phyloP scores from a whole-genome alignment of 2,797 vertebrate genomes.

The Emydoidea blandingii region DNA sequence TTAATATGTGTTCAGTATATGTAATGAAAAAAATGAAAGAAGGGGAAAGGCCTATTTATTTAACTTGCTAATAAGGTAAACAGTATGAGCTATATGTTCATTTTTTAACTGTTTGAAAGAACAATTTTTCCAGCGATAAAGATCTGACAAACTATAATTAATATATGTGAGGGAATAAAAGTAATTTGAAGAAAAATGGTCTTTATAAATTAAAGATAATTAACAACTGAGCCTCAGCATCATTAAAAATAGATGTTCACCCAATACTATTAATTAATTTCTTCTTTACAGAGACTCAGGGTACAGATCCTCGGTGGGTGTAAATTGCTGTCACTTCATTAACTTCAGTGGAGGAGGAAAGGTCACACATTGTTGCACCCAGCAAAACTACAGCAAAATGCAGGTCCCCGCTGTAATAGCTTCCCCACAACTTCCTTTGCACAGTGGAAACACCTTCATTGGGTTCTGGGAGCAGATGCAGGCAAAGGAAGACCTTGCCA shows the following conservation, averaged over 20 bases:
- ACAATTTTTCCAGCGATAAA: neutral
- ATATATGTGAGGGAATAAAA: neutral
- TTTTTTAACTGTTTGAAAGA: neutral
- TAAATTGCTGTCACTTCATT: neutral
- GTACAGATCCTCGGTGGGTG: neutral
- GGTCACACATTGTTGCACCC: fast-evolving
- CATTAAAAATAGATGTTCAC: constrained; percentile 27
- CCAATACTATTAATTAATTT: neutral
- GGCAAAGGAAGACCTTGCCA: neutral
- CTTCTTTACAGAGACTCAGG: neutral
- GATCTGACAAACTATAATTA: neutral
- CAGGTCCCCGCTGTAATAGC: neutral
- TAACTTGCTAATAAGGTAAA: neutral
- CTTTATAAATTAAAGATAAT: constrained; percentile 22
- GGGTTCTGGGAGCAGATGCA: neutral
- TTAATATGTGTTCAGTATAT: neutral
- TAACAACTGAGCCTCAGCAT: neutral
- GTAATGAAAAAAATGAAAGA: neutral
- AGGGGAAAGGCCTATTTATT: neutral
- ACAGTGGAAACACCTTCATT: fast-evolving
- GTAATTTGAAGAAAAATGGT: constrained; percentile 2
- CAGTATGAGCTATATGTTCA: neutral
- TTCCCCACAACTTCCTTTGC: neutral
- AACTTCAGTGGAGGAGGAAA: neutral
- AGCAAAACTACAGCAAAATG: neutral